A percentile compares a stretch with the other conserved stretches of the same genome.
phyloP scores from a whole-genome alignment of 2,888 invertebrate genomes.

The Leucoptera coffeella region DNA sequence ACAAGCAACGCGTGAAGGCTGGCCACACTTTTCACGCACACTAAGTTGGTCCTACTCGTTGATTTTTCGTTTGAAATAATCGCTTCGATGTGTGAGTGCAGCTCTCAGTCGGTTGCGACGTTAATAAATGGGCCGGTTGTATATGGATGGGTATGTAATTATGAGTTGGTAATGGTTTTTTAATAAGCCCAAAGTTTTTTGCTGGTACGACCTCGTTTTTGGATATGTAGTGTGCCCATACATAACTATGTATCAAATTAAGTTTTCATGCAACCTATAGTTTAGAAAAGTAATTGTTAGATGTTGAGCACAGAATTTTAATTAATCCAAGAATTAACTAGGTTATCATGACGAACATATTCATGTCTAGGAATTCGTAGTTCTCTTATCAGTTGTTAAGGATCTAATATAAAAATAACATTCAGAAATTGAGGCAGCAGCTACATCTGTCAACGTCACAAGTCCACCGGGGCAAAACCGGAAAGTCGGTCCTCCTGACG shows the following conservation, averaged over 20 bases:
- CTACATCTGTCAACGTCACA: slow-evolving; percentile 37
- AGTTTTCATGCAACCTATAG: too few relatives aligned
- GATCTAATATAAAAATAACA: slow-evolving; percentile 4
- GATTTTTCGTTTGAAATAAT: slow-evolving; percentile 7
- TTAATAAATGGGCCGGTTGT: slow-evolving; percentile 40
- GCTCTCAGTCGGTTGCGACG: slow-evolving; percentile 16
- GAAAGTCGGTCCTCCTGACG: slow-evolving; percentile 18
- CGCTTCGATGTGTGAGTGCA: slow-evolving; percentile 15
- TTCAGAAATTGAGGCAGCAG: slow-evolving; percentile 14
- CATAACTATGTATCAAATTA: too few relatives aligned
- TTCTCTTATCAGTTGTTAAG: too few relatives aligned
- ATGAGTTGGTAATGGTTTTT: slow-evolving; percentile 42
- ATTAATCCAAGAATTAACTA: too few relatives aligned
- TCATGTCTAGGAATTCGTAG: too few relatives aligned
- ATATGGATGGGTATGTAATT: slow-evolving; percentile 40
- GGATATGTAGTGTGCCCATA: too few relatives aligned
- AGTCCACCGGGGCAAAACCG: slow-evolving; percentile 22
- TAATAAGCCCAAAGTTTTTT: slow-evolving; percentile 35
- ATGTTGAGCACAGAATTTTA: too few relatives aligned
- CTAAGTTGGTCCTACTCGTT: slow-evolving; percentile 6
- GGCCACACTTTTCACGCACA: slow-evolving; percentile 15
- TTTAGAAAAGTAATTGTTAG: too few relatives aligned
- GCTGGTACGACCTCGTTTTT: slow-evolving; percentile 10
- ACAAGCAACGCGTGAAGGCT: too few relatives aligned
- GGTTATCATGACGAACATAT: too few relatives aligned